Conservation (phyloP, 2,888 invertebrate species). For the Hemicrepidius hirtus region DNA sequence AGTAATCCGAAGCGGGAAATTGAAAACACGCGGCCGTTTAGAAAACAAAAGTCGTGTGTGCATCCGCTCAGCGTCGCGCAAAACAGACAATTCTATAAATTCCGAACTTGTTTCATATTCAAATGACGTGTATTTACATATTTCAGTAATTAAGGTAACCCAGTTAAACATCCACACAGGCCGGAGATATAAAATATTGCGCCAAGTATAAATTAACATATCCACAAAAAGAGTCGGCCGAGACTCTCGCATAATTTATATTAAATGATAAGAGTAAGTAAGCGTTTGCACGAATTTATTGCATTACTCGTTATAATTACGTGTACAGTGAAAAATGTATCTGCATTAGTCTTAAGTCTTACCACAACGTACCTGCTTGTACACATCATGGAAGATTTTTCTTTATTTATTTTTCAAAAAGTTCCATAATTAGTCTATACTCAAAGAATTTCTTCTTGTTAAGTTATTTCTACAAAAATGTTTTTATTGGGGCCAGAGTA, state of each 20-base stretch:
- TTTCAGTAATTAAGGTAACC: slow-evolving; percentile 69
- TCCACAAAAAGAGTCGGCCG: slow-evolving; percentile 63
- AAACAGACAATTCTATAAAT: slow-evolving; percentile 67
- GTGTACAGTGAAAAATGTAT: slow-evolving; percentile 61
- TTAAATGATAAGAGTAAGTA: slow-evolving; percentile 65
- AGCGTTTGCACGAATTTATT: slow-evolving; percentile 61
- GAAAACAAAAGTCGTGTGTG: slow-evolving; percentile 63
- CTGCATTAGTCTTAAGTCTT: slow-evolving; percentile 55
- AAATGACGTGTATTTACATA: slow-evolving; percentile 69
- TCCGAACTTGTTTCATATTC: slow-evolving; percentile 66
- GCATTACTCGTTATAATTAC: slow-evolving; percentile 60
- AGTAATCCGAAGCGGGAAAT: slow-evolving; percentile 52
- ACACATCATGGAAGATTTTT: neutral
- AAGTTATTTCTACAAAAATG: too few species aligned
- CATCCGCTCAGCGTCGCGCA: slow-evolving; percentile 61
- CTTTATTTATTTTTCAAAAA: too few species aligned
- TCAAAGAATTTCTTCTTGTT: too few species aligned
- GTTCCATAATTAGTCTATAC: too few species aligned
- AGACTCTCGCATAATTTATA: slow-evolving; percentile 62
- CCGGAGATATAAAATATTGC: slow-evolving; percentile 64
- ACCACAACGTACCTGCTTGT: slow-evolving; percentile 11
- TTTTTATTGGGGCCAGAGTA: too few species aligned
- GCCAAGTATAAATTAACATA: slow-evolving; percentile 64
- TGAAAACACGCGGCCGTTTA: slow-evolving; percentile 58
- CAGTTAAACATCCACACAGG: slow-evolving; percentile 53